Base-by-base conservation (phyloP, 2,888 invertebrate species). In the Hypomecis punctinalis region DNA sequence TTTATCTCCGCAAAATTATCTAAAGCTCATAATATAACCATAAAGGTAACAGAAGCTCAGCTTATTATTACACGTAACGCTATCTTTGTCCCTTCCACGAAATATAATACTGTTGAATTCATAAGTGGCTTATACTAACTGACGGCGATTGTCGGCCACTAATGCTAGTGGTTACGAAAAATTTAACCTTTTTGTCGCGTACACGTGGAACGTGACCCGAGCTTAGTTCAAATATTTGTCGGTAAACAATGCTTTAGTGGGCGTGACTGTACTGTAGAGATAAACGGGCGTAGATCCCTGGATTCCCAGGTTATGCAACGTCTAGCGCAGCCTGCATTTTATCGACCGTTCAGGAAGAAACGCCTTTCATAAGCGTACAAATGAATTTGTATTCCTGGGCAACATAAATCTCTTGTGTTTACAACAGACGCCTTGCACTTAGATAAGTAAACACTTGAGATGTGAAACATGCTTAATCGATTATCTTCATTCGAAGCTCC, bases 271-370 rank as follows among this genome's bases (percentile, higher is more conserved):
- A 80, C 72, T 79, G 76, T 75, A 64, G 75, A 86, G 88, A 86
- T 87, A 86, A 86, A 79, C 66, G 73, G 59, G 51, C 67, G 71
- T 66, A 70, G 63, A 66, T 74, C 71, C 70, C 70, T 74, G 75
- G 71, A 87, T 89, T 87, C 88, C 86, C 84, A 86, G 86, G 83
- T 89, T 84, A 81, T 82, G 83, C 82, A 88, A 90, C 66, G 68
- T 75, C 75, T 60, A 63, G 69, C 80, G 83, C 84, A 84, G 78
- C 75, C 81, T 81, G 80, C 81, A 78, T 69, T 69, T 79, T 89
- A 90, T 89, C 87, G 88, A 89, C 86, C 90, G 81, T 77, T 60
- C 69, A 69, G 58, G 64, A 73, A 71, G 70, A 74, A 72, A 71
- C 67, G 67, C 61, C 49, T 54, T 70, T 60, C 56, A 43, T 52